Evolutionary conservation across 2,113 vertebrate genomes (phyloP), one percentile per base, ranked within the genome.

Genomic region (Coregonus clupeaformis): DNA sequence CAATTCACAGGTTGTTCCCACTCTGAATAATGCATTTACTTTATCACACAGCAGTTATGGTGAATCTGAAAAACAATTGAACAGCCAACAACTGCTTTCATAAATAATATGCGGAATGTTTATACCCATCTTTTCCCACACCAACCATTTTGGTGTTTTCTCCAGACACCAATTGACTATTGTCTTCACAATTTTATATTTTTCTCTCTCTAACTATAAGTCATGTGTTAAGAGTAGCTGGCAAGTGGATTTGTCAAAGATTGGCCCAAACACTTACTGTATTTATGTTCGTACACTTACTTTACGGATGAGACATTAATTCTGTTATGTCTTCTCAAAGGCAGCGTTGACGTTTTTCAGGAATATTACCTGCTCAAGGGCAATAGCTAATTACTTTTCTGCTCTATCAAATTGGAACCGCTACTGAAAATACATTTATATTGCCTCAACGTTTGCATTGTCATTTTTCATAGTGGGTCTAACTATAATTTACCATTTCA

Each of bases 401-500:
- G 74, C 57, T 62, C 32, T 62, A 32, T 75, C 63, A 75, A 81
- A 82, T 57, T 52, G 30, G 24, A 30, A 55, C 66, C 45, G 29
- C 22, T 73, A 45, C 27, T 83, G 76, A 81, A 83, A 80, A 82
- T 52, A 75, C 74, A 76, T 57, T 78, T 85, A 72, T 79, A 52
- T 69, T 62, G 76, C 71, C 80, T 47, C 57, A 24, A 69, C 29
- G 73, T 36, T 84, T 65, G 32, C 18, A 77, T 80, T 86, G 76
- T 84, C 72, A 84, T 82, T 66, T 42, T 81, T 29, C 25, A 30
- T n/a, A 6, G 27, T 36, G 73, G 30, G 60, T 30, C 14, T 75
- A 76, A 79, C 62, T 68, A 36, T 22, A 59, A 59, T 81, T 69
- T 85, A 65, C 79, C 57, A 77, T 76, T 84, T 59, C 24, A 74